Evolutionary conservation across 2,888 invertebrate species (phyloP), one percentile per base, ranked within the genome.

Genomic region (Kuschelorhynchus macadamiae): DNA sequence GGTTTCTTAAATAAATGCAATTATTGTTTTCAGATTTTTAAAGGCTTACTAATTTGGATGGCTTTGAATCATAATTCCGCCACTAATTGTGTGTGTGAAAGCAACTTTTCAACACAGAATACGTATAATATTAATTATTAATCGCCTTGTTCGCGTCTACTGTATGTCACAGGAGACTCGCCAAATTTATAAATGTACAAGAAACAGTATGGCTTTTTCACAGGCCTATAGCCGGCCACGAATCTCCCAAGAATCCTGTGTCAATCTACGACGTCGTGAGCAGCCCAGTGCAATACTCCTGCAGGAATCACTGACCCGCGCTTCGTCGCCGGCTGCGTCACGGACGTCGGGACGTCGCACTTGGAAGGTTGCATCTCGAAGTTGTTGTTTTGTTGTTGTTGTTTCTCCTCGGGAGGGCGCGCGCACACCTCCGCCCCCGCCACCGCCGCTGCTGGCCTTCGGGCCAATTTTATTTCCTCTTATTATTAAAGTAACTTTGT

Each of bases 291-390:
- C 36, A 36, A 41, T 30, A 59, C 55, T 70, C 70, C 70, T 63
- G 46, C 56, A 65, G 70, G 70, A 70, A 64, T 67, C 67, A 70
- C 70, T 70, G 70, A 70, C 70, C 70, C 70, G 70, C 63, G 61
- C 42, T 64, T 55, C 39, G 64, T 20, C 55, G 63, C 39, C 64
- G 67, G 55, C 59, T 59, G 65, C 71, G 71, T 68, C 71, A 61
- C 67, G 68, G 61, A 53, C 68, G 61, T 64, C 71, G 71, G 70
- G 70, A 67, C 70, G 67, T 60, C 70, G 70, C 70, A 71, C 70
- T 71, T 71, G 64, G 62, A 71, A 71, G 70, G 70, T 71, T 71
- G 70, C 70, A 71, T 70, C 61, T 57, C 44, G 39, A 61, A 41
- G n/a, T n/a, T n/a, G n/a, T 68, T 57, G 59, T 63, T 53, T 60